These are phyloP conservation scores for Ypsolopha scabrella DNA, from an alignment of 2,888 invertebrate species.

Conservation along the genomic window DNA sequence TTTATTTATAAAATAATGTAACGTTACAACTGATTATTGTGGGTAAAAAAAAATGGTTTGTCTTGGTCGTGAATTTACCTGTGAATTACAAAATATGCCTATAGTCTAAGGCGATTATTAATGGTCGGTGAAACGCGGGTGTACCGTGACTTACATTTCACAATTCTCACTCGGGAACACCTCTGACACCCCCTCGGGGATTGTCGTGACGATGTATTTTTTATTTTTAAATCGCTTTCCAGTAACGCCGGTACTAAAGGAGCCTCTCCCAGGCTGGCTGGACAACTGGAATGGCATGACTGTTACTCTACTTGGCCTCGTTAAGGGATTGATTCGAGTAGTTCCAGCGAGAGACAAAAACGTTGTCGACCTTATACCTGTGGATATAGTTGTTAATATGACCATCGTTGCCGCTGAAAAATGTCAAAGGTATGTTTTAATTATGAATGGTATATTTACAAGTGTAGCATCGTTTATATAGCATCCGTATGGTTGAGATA, in stretches of 20 bases:
- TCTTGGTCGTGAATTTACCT: too few relatives aligned
- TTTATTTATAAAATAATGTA: too few relatives aligned
- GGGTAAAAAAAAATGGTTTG: too few relatives aligned
- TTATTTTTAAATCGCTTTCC: too few relatives aligned
- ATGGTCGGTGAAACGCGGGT: too few relatives aligned
- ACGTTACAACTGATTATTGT: too few relatives aligned
- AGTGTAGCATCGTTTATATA: neutral
- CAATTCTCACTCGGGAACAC: too few relatives aligned
- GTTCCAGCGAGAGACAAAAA: slow-evolving; percentile 78
- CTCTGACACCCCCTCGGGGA: too few relatives aligned
- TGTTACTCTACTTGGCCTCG: slow-evolving; percentile 73
- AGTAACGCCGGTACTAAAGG: slow-evolving; percentile 74
- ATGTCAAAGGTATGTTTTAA: slow-evolving; percentile 16
- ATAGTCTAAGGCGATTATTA: too few relatives aligned
- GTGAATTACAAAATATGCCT: too few relatives aligned
- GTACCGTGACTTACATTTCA: too few relatives aligned
- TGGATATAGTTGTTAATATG: slow-evolving; percentile 87
- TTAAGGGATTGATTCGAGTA: slow-evolving; percentile 76
- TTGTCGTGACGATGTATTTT: too few relatives aligned
- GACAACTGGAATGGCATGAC: slow-evolving; percentile 92
- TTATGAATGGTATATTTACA: neutral
- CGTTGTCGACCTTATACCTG: slow-evolving; percentile 82
- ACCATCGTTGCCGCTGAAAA: slow-evolving; percentile 79
- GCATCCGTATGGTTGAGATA: neutral
- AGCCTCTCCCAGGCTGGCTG: slow-evolving; percentile 87